Base-by-base conservation (phyloP, 2,888 invertebrate genomes). In the Heteromurus nitidus region DNA sequence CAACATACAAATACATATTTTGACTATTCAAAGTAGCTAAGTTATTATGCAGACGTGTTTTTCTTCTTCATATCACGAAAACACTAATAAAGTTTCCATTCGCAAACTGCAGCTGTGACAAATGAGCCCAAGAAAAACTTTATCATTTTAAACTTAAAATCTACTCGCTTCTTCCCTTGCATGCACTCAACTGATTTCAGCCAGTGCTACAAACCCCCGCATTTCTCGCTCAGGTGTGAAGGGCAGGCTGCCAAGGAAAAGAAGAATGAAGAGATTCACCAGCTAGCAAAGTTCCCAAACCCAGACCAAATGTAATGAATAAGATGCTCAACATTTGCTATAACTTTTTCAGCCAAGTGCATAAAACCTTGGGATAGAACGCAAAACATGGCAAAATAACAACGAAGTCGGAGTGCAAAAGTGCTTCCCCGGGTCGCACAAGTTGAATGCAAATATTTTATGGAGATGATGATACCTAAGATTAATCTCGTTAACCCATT, bases 401-500 rank as follows among this genome's bases (percentile, higher is more conserved):
- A 53, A 53, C 22, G 22, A 53, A 58, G 58, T 58, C 13, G 2
- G 22, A 5, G 22, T 20, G 22, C 7, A 26, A 58, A 58, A 26
- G 58, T 24, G 16, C 20, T n/a, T n/a, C n/a, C n/a, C n/a, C n/a
- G n/a, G n/a, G n/a, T n/a, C n/a, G n/a, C 36, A 36, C 36, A 36
- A 36, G 55, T n/a, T 44, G 28, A 73, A 62, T 72, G 74, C 53
- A 74, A 62, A 73, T 76, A 76, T 68, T 76, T 76, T 76, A 76
- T 76, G 68, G 36, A 60, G 31, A 60, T 47, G 76, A 76, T 69
- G 69, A 77, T 69, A 31, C 24, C n/a, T 26, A 26, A 69, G 69
- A 77, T 77, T 77, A 77, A 77, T 77, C 77, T 77, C 69, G 77
- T 77, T 69, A 75, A 77, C 77, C 69, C 26, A 69, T 36, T 69